These are phyloP conservation scores for Cyaniris semiargus DNA, from an alignment of 2,888 invertebrate genomes.

Conservation along the genomic window DNA sequence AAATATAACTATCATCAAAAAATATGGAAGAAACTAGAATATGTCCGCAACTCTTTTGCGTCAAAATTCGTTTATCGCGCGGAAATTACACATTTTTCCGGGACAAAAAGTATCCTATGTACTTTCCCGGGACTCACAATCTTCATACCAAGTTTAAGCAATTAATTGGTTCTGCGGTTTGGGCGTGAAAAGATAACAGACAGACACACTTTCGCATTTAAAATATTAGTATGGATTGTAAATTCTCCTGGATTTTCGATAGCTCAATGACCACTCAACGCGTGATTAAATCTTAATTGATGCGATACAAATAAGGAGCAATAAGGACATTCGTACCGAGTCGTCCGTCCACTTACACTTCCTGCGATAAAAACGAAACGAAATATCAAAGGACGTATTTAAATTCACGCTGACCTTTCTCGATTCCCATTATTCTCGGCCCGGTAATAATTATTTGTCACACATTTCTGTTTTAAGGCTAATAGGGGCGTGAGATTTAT, in stretches of 20 bases:
- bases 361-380: conserved; percentile 22
- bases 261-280: not conserved
- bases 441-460: conserved; percentile 48
- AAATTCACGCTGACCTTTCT: conserved; percentile 51
- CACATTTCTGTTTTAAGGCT: conserved; percentile 38
- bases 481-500: conserved; percentile 38
- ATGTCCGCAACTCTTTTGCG: not conserved
- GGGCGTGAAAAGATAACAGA: too few species aligned
- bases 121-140: too few species aligned
- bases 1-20: too few species aligned
- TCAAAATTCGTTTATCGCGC: too few species aligned
- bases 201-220: too few species aligned
- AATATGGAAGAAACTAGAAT: not conserved
- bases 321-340: conserved; percentile 11
- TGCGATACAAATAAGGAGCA: conserved; percentile 20
- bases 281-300: conserved; percentile 7
- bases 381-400: conserved; percentile 29
- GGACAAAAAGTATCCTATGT: too few species aligned
- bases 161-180: too few species aligned
- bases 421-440: conserved; percentile 47
- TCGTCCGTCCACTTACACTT: conserved; percentile 26
- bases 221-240: not conserved
- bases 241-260: not conserved
- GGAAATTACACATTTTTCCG: too few species aligned
- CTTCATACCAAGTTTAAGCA: too few species aligned